Evolutionary conservation across 2,888 invertebrate genomes (phyloP).

Genomic region (Holacanthella duospinosa): DNA sequence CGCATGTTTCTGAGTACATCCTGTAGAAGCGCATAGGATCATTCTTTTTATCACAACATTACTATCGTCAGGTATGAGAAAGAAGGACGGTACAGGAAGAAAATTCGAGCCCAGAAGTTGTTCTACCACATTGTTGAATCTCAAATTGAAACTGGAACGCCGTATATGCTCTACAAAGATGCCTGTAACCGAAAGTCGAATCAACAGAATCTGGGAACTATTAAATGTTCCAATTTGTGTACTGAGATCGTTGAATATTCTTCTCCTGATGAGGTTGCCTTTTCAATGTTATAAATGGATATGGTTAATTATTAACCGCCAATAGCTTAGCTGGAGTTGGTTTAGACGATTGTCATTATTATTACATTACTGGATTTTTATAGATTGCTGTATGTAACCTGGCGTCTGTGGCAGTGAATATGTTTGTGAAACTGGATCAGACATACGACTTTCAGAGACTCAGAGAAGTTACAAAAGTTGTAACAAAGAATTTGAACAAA

Average conservation of each 20-base stretch:
- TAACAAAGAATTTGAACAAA: slow-evolving; percentile 85
- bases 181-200: slow-evolving; percentile 94
- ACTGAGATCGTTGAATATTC: slow-evolving; percentile 97
- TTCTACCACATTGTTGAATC: slow-evolving; percentile 92
- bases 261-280: slow-evolving; percentile 67
- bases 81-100: slow-evolving; percentile 57
- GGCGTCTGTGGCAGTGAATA: slow-evolving; percentile 91
- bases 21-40: too few relatives aligned
- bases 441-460: slow-evolving; percentile 79
- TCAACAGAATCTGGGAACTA: slow-evolving; percentile 95
- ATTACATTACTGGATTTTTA: slow-evolving; percentile 18
- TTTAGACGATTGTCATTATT: neutral
- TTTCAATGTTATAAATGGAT: neutral
- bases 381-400: slow-evolving; percentile 90
- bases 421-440: slow-evolving; percentile 71
- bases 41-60: too few relatives aligned
- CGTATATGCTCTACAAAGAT: slow-evolving; percentile 95
- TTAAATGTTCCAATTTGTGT: slow-evolving; percentile 94
- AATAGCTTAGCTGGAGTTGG: too few relatives aligned
- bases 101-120: slow-evolving; percentile 65
- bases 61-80: slow-evolving; percentile 59
- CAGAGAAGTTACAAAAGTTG: slow-evolving; percentile 73
- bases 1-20: too few relatives aligned
- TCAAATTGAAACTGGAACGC: slow-evolving; percentile 95
- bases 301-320: neutral